Evolutionary conservation across 1,140 invertebrate species (phyloP).

Genomic region (Zaprionus inermis): DNA sequence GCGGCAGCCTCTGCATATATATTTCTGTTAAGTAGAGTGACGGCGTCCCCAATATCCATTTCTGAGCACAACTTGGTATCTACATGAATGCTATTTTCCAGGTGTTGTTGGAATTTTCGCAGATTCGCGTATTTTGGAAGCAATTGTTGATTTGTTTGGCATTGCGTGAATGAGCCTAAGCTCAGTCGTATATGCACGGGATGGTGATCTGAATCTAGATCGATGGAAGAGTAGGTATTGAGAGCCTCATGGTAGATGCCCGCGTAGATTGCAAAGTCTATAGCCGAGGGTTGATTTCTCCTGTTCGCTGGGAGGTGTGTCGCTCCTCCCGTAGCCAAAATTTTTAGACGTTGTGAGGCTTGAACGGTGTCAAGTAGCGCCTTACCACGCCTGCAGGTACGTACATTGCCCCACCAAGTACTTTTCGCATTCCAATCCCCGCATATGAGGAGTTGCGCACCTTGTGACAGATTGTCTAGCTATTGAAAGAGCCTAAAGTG

Average conservation of each 20-base stretch:
- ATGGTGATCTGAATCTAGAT: slow-evolving; percentile 11
- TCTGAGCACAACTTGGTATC: background rate
- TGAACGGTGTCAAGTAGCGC: background rate
- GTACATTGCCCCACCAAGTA: slow-evolving; percentile 5
- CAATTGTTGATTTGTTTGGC: background rate
- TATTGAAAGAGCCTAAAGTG: background rate
- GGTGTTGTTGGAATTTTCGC: background rate
- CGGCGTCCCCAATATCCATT: background rate
- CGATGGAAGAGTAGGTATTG: background rate
- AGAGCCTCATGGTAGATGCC: too few relatives aligned
- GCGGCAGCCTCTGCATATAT: background rate
- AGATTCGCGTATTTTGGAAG: background rate
- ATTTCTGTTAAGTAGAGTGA: background rate
- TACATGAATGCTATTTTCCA: background rate
- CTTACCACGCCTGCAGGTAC: background rate
- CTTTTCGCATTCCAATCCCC: slow-evolving; percentile 3
- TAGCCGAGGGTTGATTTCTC: background rate
- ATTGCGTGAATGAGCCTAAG: too few relatives aligned
- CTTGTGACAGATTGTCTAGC: background rate
- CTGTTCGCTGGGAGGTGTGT: background rate
- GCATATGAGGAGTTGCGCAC: background rate
- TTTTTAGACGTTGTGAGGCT: background rate
- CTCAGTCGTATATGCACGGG: background rate
- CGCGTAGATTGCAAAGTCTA: background rate
- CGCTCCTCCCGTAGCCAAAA: background rate